Evolutionary conservation across 2,888 invertebrate species (phyloP), one percentile per base, ranked within the genome.

Genomic region (Limnephilus rhombicus): DNA sequence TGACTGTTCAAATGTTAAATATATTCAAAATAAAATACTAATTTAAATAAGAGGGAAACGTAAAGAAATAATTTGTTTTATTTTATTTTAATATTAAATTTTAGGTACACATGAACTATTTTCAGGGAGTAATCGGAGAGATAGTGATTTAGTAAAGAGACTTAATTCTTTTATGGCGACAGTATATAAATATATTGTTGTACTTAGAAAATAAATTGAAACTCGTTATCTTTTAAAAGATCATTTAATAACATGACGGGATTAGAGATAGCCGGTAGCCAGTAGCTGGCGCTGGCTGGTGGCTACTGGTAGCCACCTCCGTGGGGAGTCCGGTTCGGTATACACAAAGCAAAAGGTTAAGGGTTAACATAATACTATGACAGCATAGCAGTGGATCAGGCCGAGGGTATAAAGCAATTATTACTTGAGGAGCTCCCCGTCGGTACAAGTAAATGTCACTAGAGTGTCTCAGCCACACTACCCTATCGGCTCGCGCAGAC

Each of bases 401-500:
- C 31, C 31, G 86, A 80, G 88, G 37, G 37, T 89, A 89, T n/a
- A 89, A 89, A 82, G 15, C 53, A 82, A 90, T 90, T 90, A 90
- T 82, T 82, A 90, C 82, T 81, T 45, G 3, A 49, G 89, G 81
- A 49, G 29, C 15, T 82, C 80, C 53, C 34, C 3, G 45, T 31
- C 87, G n/a, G 31, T n/a, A n/a, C n/a, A n/a, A n/a, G n/a, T 53
- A 87, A 68, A 87, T 87, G 80, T n/a, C 80, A 12, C 80, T 89
- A 24, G 80, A 89, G 80, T 41, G 86, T 86, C 34, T 91, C n/a
- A 80, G 81, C 80, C 81, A 80, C 91, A 80, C 34, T 53, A 83
- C 82, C 91, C 88, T 88, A 91, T 91, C 91, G 88, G 82, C 83
- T 80, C 82, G 31, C 80, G 80, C 88, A 91, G 88, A 82, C 87